Conservation (phyloP, 1,140 invertebrate species). For the Orchesella cincta region DNA sequence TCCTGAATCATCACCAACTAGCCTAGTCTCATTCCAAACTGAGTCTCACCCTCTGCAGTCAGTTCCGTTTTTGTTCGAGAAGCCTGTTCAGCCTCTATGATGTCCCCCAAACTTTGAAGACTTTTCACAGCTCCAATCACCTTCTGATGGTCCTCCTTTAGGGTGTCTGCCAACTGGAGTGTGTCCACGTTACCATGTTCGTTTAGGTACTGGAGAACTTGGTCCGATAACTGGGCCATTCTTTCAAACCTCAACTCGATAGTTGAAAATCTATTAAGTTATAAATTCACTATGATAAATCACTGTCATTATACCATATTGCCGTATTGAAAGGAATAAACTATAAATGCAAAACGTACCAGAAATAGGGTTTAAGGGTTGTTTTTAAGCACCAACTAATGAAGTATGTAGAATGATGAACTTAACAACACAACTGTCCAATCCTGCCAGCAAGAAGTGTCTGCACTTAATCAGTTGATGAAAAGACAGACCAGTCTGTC, state of each 20-base stretch:
- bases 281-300: not conserved
- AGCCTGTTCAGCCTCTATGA: constrained; percentile 68
- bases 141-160: constrained; percentile 89
- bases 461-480: too few species aligned
- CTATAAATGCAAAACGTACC: too few species aligned
- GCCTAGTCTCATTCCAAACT: not conserved
- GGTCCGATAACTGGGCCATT: constrained; percentile 56
- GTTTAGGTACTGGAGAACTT: constrained; percentile 68
- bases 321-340: too few species aligned
- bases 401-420: not conserved
- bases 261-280: not conserved
- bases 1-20: not conserved
- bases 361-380: too few species aligned
- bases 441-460: too few species aligned
- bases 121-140: constrained; percentile 94
- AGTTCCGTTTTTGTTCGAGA: constrained; percentile 67
- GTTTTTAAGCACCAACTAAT: not conserved
- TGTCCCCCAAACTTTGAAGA: constrained; percentile 79
- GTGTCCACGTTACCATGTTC: constrained; percentile 66
- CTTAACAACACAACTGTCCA: too few species aligned
- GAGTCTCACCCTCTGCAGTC: constrained; percentile 77
- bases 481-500: too few species aligned
- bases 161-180: constrained; percentile 69
- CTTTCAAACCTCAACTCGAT: not conserved
- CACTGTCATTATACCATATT: not conserved